Base-by-base conservation (phyloP, 2,797 vertebrate genomes). In the Coluber constrictor region DNA sequence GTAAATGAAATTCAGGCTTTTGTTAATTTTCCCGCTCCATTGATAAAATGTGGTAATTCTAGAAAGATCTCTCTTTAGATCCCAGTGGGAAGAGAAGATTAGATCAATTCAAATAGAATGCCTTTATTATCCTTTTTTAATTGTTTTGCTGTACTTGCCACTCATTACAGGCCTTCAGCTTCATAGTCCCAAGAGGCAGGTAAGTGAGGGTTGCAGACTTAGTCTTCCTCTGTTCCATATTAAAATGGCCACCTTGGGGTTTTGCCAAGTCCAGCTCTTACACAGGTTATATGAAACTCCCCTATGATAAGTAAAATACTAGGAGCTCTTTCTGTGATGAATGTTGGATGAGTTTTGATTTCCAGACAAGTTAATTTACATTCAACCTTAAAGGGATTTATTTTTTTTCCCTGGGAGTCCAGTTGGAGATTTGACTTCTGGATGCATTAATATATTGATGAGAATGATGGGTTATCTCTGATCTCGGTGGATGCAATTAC, bases 81-180 rank as follows among this genome's bases (percentile, higher is more conserved):
- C 97, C 97, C 96, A 94, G 95, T 0, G 95, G 97, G 97, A 97
- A 96, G 93, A 92, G 92, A 94, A 97, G 98, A 98, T 98, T 96
- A 97, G 97, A 97, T 98, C 97, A 96, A 97, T 97, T 97, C 96
- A 97, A 97, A 97, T 96, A 97, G 95, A 97, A 97, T 96, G 92
- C 96, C 97, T 97, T 97, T 97, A 94, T 97, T 97, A 94, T 97
- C 95, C 96, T 92, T 95, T 83, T 97, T 96, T 95, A 93, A 96
- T 96, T 96, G 94, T 95, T 79, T 94, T 90, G 89, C 87, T 87
- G 66, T 91, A 94, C 90, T 32, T 18, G 91, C 90, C 91, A 93
- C 94, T 95, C 55, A 94, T 95, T 96, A 18, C 0, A 94, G 94
- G 94, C 94, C 95, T 96, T 86, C 43, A 4, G 88, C 95, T 93